Evolutionary conservation across 2,797 vertebrate genomes (phyloP), one percentile per base, ranked within the genome.

Genomic region (Enteromius argenteus): DNA sequence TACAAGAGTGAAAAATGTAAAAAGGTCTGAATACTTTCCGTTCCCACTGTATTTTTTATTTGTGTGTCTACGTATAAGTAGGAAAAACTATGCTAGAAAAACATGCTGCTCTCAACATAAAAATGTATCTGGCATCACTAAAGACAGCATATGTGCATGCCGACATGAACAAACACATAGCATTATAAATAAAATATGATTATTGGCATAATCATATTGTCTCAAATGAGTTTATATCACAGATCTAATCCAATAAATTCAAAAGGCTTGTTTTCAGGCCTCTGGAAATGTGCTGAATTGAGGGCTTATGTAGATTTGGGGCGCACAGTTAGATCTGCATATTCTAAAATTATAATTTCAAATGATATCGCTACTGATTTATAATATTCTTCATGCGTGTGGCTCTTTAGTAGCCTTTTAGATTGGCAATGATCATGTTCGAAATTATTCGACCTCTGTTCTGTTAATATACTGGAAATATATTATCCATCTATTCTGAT

Each of bases 121-220:
- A 66, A 51, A 53, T 49, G 17, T 3, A 68, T 79, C 37, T 68
- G 46, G 13, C 62, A 68, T 79, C 13, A 32, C 27, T 32, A 67
- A 35, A 17, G 64, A 37, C 30, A 68, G 32, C 46, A 44, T 77
- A 60, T 64, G 75, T 42, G 35, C 74, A 58, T 73, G 44, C 46
- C 35, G 46, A 74, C 46, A n/a, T 53, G 66, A 67, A 51, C 46
- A 62, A 64, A 64, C 39, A 7, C 58, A 76, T 21, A 58, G 0
- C 30, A 17, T 76, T 76, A 39, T 42, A 27, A 60, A 76, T 42
- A 42, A 42, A 56, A 37, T 30, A 53, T 42, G 14, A 42, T 7
- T n/a, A 73, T 5, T 76, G n/a, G 3, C 14, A 76, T 39, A 76
- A 60, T 42, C 53, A 15, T 76, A 58, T 42, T 11, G 7, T 17